Base-by-base conservation (phyloP, 2,888 invertebrate species). In the Cephonodes hylas region DNA sequence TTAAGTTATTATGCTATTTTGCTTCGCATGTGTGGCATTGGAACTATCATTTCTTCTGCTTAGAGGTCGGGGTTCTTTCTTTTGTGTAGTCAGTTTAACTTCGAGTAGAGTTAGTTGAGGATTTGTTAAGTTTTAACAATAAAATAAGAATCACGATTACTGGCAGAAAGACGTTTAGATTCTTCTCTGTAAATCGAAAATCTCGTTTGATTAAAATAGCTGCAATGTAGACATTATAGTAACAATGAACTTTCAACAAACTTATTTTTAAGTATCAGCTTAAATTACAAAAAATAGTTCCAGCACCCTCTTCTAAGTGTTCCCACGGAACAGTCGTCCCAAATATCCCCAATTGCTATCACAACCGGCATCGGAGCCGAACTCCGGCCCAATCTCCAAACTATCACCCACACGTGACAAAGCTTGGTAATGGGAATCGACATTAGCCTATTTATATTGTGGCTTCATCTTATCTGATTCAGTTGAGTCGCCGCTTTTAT, bases 371-470 rank as follows among this genome's bases (percentile, higher is more conserved):
- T 45, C 53, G 15, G 48, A 53, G 27, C n/a, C 10, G 31, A 18
- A 53, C 27, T 27, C 44, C 18, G 44, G 20, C 31, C 18, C 31
- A 18, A 48, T 27, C 18, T 53, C 53, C 34, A 10, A 3, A 31
- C 53, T 48, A 53, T 53, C 53, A 53, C 79, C 77, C 73, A 77
- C 80, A 89, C 89, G 90, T 89, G 87, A 89, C 88, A 86, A 81
- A 83, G 78, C 84, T 83, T 75, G 74, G 75, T 90, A 89, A 90
- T 88, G 83, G 80, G 80, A 76, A 78, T 80, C 80, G 81, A 84
- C 87, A 88, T 89, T 89, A 90, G 83, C 86, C 89, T 84, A 88
- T 89, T 86, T 81, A 78, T 76, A 74, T 76, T 77, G 73, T 73
- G 73, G 65, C 38, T 13, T 10, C 64, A 71, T 71, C 78, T 86